phyloP scores from a whole-genome alignment of 1,140 invertebrate genomes.

The Cydia fagiglandana region DNA sequence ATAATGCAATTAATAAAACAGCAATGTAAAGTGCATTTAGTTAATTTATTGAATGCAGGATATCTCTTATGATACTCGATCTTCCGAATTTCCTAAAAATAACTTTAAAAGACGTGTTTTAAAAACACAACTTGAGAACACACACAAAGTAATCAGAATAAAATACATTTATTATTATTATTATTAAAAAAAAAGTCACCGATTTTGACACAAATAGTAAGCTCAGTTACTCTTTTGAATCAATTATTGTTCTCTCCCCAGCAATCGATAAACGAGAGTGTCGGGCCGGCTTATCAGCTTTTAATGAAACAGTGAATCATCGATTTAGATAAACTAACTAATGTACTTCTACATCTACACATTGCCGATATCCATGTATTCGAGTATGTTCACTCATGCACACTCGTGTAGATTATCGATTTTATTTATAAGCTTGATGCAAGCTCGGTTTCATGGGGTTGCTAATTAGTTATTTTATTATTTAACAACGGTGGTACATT shows the following conservation, averaged over 20 bases:
- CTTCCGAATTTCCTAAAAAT: no score
- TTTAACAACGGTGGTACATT: conserved; percentile 18
- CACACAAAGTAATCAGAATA: no score
- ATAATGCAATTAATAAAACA: no score
- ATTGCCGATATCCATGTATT: neutral
- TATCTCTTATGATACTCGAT: no score
- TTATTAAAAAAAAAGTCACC: neutral
- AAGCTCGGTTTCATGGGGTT: neutral
- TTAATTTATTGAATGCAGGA: no score
- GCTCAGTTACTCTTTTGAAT: neutral
- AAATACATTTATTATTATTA: neutral
- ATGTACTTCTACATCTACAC: neutral
- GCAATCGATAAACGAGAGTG: conserved; percentile 22
- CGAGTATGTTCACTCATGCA: neutral
- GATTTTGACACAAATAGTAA: neutral
- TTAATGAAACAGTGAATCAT: conserved; percentile 24
- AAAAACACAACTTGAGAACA: no score
- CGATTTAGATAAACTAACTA: conserved; percentile 30
- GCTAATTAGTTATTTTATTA: conserved; percentile 20
- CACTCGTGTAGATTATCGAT: neutral
- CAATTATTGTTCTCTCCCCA: conserved; percentile 15
- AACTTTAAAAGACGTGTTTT: no score
- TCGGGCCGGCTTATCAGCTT: conserved; percentile 26
- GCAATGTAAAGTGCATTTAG: no score
- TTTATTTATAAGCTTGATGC: conserved; percentile 15